Evolutionary conservation across 2,113 vertebrate genomes (phyloP).

Genomic region (Psittacus erithacus): DNA sequence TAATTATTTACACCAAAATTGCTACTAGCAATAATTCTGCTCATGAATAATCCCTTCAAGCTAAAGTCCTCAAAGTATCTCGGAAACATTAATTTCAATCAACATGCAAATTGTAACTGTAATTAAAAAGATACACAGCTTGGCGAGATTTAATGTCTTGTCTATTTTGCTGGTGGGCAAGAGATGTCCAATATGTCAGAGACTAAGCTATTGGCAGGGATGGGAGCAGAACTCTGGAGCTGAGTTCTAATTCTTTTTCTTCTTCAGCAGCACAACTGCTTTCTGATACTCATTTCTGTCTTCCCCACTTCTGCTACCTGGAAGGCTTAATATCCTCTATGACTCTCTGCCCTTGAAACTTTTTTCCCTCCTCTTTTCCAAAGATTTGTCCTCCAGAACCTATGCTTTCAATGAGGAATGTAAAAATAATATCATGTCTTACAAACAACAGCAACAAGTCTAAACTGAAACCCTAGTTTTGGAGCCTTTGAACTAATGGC

Average conservation of each 20-base stretch:
- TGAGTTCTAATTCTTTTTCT: background rate
- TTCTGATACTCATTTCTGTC: background rate
- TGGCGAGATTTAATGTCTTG: background rate
- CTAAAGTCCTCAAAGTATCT: background rate
- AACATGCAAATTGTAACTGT: background rate
- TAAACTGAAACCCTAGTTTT: background rate
- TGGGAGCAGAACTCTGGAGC: background rate
- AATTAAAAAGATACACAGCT: background rate
- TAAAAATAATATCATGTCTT: background rate
- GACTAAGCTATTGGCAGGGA: background rate
- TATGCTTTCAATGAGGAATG: background rate
- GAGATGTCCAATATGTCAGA: background rate
- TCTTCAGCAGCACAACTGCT: background rate
- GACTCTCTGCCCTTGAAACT: background rate
- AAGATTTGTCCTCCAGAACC: background rate
- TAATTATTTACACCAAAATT: background rate
- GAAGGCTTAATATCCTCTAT: background rate
- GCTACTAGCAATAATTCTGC: background rate
- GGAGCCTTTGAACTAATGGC: background rate
- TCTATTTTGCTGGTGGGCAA: background rate
- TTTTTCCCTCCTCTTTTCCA: background rate
- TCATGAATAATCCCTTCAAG: background rate
- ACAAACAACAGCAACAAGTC: background rate
- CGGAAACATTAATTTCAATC: background rate
- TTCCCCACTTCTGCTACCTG: background rate